A percentile compares a stretch with the other conserved stretches of the same genome.
Conservation (phyloP, 30 jellyfish, hydroid and myxozoan species). For the Mastigias papua region DNA sequence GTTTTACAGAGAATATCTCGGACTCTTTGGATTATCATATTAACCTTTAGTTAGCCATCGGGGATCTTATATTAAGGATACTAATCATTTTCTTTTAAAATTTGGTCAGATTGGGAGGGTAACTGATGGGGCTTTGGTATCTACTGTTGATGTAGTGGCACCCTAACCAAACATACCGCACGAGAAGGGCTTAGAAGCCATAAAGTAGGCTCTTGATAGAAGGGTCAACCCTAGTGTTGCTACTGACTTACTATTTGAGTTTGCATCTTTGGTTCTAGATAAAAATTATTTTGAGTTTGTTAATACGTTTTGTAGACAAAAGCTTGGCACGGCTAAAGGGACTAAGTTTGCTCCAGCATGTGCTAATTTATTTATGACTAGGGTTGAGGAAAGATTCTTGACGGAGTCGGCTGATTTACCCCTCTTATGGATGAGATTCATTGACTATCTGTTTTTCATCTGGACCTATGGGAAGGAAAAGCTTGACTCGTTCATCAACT, state of each 20-base stretch:
- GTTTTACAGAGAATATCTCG: not conserved
- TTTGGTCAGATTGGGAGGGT: not conserved
- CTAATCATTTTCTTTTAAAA: not conserved
- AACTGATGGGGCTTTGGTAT: not conserved
- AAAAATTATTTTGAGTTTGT: not conserved
- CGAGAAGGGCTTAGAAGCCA: not conserved
- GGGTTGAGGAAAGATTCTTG: slow-evolving; percentile 48
- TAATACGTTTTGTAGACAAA: not conserved
- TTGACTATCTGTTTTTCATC: slow-evolving; percentile 48
- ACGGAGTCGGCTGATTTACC: slow-evolving; percentile 27
- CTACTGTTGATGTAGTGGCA: not conserved
- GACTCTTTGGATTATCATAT: not conserved
- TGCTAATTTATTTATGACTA: slow-evolving; percentile 47
- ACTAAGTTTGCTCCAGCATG: not conserved
- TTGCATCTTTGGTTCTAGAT: not conserved
- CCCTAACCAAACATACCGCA: not conserved
- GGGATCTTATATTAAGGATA: not conserved
- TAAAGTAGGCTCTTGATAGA: not conserved
- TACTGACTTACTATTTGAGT: not conserved
- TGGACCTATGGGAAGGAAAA: slow-evolving; percentile 53
- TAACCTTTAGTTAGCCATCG: not conserved
- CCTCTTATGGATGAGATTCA: slow-evolving; percentile 47
- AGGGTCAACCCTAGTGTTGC: not conserved
- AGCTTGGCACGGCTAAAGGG: not conserved
- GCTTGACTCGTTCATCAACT: slow-evolving; percentile 22